A percentile compares a stretch with the other conserved stretches of the same genome.
Conservation (phyloP, 2,113 vertebrate genomes). For the Bungarus multicinctus region DNA sequence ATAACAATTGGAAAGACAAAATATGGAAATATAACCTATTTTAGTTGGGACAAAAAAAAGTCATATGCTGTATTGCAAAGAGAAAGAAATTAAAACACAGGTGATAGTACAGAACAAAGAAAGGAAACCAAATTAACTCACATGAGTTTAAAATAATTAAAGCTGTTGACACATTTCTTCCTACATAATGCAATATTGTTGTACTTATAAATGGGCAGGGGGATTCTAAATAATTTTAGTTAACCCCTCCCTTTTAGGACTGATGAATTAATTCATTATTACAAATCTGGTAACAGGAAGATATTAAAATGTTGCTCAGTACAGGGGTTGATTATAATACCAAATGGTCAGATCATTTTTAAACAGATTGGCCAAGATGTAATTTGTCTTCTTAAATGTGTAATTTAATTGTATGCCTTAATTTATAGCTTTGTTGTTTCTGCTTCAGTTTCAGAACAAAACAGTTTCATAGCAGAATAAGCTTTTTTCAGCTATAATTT, state of each 20-base stretch:
- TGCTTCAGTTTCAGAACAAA: not conserved
- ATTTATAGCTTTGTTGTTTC: not conserved
- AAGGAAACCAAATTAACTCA: not conserved
- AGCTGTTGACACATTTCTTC: not conserved
- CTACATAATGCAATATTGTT: not conserved
- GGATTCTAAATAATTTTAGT: not conserved
- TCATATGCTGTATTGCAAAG: not conserved
- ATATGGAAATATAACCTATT: not conserved
- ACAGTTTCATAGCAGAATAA: not conserved
- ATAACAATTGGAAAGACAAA: not conserved
- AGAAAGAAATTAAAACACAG: not conserved
- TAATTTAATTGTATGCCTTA: not conserved
- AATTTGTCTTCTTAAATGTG: not conserved
- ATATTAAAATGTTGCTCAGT: not conserved
- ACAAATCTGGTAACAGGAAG: not conserved
- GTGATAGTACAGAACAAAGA: not conserved
- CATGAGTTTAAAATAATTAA: not conserved
- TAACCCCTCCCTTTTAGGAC: not conserved
- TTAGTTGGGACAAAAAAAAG: too few relatives aligned
- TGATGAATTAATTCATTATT: not conserved
- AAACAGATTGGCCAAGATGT: not conserved
- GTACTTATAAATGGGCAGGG: not conserved
- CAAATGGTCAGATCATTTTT: not conserved
- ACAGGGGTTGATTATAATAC: not conserved
- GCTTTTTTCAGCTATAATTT: not conserved